These are phyloP conservation scores for Drosophila greeni DNA, from an alignment of 2,888 invertebrate genomes.

Conservation along the genomic window DNA sequence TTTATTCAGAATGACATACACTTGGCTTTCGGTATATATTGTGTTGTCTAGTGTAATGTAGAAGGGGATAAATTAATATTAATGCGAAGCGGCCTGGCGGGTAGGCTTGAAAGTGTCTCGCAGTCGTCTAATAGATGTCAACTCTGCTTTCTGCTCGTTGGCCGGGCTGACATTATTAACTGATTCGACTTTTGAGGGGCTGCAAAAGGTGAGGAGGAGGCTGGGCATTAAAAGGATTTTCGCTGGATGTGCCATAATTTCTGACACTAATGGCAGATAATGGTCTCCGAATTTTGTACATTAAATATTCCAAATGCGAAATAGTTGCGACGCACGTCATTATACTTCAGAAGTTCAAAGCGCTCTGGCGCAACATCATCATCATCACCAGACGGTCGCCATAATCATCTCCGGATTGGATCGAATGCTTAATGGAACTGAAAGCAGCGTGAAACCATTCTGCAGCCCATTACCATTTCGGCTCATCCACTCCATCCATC, in stretches of 20 bases:
- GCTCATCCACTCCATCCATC: slow-evolving; percentile 35
- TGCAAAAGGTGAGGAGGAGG: slow-evolving; percentile 1
- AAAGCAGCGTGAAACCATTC: slow-evolving; percentile 38
- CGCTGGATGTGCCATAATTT: slow-evolving; percentile 30
- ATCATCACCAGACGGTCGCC: slow-evolving; percentile 13
- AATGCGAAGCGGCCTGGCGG: slow-evolving; percentile 50
- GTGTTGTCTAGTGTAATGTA: background rate
- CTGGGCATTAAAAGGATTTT: slow-evolving; percentile 59
- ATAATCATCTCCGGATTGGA: slow-evolving; percentile 36
- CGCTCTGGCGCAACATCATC: slow-evolving; percentile 35
- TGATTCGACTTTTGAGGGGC: slow-evolving; percentile 46
- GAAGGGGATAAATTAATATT: slow-evolving; percentile 66
- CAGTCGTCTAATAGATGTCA: slow-evolving; percentile 42
- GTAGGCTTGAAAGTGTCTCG: slow-evolving; percentile 32
- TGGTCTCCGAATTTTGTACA: slow-evolving; percentile 41
- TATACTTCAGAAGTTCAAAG: slow-evolving; percentile 49
- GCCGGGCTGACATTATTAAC: slow-evolving; percentile 45
- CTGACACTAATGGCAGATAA: slow-evolving; percentile 69
- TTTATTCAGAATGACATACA: background rate
- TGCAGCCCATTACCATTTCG: slow-evolving; percentile 13
- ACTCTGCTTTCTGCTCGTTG: slow-evolving; percentile 42
- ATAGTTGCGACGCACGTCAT: slow-evolving; percentile 36
- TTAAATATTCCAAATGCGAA: slow-evolving; percentile 54
- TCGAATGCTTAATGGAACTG: slow-evolving; percentile 57
- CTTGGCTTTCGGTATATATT: background rate